phyloP scores from a whole-genome alignment of 2,888 invertebrate species.

The Criorhina ranunculi region DNA sequence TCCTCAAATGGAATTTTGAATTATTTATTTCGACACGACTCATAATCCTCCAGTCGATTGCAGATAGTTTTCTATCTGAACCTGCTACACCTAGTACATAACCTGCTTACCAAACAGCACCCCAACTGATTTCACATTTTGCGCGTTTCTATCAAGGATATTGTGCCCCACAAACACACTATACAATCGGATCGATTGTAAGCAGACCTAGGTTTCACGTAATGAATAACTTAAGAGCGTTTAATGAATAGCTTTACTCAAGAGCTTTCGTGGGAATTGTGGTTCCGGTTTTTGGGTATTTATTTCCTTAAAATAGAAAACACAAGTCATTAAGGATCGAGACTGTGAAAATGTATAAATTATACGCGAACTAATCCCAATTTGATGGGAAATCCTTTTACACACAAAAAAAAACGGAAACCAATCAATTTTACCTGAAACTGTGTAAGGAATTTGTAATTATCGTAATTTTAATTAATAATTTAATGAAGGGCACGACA shows the following conservation, averaged over 20 bases:
- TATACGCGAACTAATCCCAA: no score
- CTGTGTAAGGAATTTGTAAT: no score
- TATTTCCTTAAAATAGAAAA: not conserved
- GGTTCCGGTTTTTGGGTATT: not conserved
- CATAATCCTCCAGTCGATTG: not conserved
- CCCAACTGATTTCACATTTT: not conserved
- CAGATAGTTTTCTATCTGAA: no score
- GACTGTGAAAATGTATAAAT: no score
- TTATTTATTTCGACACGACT: not conserved
- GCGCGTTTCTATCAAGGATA: conserved; percentile 8
- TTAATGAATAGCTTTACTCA: conserved; percentile 9
- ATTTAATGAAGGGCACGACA: no score
- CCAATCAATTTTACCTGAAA: no score
- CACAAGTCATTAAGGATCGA: no score
- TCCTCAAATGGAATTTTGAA: conserved; percentile 21
- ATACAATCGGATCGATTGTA: conserved; percentile 19
- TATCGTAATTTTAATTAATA: no score
- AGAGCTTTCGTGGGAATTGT: no score
- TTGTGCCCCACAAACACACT: not conserved
- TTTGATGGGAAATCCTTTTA: no score
- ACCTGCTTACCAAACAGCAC: no score
- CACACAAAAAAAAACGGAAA: no score
- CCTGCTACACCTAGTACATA: not conserved
- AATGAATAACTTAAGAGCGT: conserved; percentile 29
- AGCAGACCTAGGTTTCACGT: conserved; percentile 31